These are phyloP conservation scores for Octopus bimaculoides DNA, from an alignment of 1,140 invertebrate genomes.

Conservation along the genomic window DNA sequence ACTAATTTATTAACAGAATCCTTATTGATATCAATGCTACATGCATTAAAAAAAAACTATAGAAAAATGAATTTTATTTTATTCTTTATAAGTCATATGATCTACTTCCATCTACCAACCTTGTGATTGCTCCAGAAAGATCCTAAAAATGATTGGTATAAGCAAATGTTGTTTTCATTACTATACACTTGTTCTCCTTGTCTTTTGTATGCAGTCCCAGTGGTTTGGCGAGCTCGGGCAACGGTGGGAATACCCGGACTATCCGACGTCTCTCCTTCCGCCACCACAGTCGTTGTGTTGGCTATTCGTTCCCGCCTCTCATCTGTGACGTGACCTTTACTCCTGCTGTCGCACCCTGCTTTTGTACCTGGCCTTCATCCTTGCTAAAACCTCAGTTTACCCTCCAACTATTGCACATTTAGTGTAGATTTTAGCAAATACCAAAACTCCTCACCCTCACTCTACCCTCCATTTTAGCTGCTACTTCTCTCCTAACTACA, in stretches of 20 bases:
- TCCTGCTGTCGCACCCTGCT: constrained; percentile 9
- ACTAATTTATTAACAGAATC: not conserved
- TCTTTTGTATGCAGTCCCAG: constrained; percentile 15
- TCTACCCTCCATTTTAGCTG: too few species aligned
- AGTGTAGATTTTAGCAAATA: not conserved
- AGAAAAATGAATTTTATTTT: not conserved
- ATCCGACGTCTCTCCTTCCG: not conserved
- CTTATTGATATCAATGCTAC: not conserved
- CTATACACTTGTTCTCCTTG: constrained; percentile 8
- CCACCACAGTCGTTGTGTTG: constrained; percentile 8
- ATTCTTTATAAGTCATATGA: not conserved
- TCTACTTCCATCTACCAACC: not conserved
- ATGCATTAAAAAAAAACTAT: not conserved
- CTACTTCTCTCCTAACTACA: too few species aligned
- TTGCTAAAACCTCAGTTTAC: constrained; percentile 1
- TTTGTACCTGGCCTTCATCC: not conserved
- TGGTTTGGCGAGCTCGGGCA: constrained; percentile 2
- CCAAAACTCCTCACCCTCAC: not conserved
- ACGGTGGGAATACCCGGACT: constrained; percentile 2
- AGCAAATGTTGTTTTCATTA: not conserved
- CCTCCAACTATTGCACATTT: not conserved
- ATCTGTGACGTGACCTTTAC: constrained; percentile 8
- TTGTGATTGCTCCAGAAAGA: not conserved
- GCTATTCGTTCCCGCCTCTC: not conserved
- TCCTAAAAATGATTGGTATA: not conserved